A percentile compares a stretch with the other conserved stretches of the same genome.
phyloP scores from a whole-genome alignment of 2,797 vertebrate genomes.

The Salarias fasciatus region DNA sequence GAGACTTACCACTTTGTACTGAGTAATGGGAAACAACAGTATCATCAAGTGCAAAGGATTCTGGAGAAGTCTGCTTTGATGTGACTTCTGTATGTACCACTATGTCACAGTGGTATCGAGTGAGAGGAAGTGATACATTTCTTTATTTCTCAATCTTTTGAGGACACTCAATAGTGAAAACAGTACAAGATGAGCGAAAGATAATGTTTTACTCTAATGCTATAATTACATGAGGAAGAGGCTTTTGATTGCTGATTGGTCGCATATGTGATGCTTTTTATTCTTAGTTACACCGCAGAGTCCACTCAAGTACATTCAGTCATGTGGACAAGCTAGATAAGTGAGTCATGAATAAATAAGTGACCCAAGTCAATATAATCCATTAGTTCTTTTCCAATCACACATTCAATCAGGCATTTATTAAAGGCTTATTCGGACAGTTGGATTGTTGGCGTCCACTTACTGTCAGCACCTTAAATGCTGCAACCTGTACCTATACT shows the following conservation, averaged over 20 bases:
- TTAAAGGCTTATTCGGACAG: constrained; percentile 5
- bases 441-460: not conserved
- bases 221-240: constrained; percentile 9
- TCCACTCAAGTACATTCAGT: constrained; percentile 44
- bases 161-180: constrained; percentile 9
- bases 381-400: constrained; percentile 55
- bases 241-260: constrained; percentile 4
- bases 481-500: too few species aligned
- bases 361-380: constrained; percentile 47
- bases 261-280: constrained; percentile 15
- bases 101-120: constrained; percentile 12
- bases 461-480: too few species aligned
- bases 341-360: constrained; percentile 74
- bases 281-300: constrained; percentile 43
- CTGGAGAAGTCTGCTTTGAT: constrained; percentile 14
- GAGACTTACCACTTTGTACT: constrained; percentile 32
- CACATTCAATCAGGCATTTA: constrained; percentile 36
- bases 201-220: not conserved
- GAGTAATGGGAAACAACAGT: constrained; percentile 25
- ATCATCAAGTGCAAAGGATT: constrained; percentile 23
- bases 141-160: constrained; percentile 2
- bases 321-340: constrained; percentile 57
- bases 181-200: constrained; percentile 5
- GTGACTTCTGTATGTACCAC: constrained; percentile 24
- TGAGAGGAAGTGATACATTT: constrained; percentile 1